Conservation (phyloP, 2,888 invertebrate species). For the Gordius sp. region DNA sequence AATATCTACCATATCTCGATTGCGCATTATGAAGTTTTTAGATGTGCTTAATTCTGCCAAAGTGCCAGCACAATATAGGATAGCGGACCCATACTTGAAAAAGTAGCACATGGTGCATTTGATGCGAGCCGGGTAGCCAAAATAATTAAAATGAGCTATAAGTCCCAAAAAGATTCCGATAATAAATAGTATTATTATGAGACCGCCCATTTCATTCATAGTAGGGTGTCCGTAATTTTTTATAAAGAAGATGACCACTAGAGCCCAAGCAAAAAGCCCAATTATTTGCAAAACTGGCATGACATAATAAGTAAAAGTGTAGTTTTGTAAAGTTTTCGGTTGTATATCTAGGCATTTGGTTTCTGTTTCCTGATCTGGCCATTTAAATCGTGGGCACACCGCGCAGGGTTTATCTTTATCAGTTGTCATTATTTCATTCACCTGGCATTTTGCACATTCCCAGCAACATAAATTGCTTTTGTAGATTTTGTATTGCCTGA, state of each 20-base stretch:
- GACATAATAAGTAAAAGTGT: slow-evolving; percentile 8
- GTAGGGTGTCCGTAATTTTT: not conserved
- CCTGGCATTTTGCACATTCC: slow-evolving; percentile 13
- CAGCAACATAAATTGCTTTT: slow-evolving; percentile 11
- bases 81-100: slow-evolving; percentile 7
- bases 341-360: not conserved
- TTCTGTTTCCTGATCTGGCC: not conserved
- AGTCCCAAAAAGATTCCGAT: not conserved
- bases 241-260: not conserved
- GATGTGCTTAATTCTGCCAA: slow-evolving; percentile 1
- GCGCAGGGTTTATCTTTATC: slow-evolving; percentile 4
- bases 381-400: not conserved
- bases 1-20: not conserved
- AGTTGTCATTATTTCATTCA: not conserved
- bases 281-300: slow-evolving; percentile 8
- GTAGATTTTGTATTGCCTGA: slow-evolving; percentile 10
- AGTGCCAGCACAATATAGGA: not conserved
- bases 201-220: slow-evolving; percentile 1
- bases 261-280: slow-evolving; percentile 4
- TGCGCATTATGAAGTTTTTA: not conserved
- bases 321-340: slow-evolving; percentile 8
- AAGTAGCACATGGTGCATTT: slow-evolving; percentile 10
- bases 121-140: not conserved
- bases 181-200: not conserved
- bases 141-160: slow-evolving; percentile 11